Base-by-base conservation (phyloP, 2,797 vertebrate species). In the Sebastes hopkinsi region DNA sequence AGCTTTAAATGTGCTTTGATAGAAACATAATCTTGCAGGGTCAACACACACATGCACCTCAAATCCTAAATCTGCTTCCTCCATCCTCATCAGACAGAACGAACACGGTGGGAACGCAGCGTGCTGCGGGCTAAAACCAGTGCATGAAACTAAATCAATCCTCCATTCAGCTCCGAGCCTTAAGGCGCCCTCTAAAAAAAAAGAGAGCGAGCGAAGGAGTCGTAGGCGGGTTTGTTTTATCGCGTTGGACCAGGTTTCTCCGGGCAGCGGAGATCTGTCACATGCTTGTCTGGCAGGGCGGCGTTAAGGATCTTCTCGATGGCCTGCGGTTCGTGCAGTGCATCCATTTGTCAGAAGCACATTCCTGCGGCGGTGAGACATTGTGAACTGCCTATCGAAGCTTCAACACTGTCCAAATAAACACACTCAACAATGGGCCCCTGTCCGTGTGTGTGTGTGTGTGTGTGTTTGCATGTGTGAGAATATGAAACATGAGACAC, bases 281-380 rank as follows among this genome's bases (percentile, higher is more conserved):
- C 88, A 30, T 27, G 54, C 64, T 70, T 5, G 55, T 72, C 66
- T 70, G 72, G 70, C 32, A 9, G 65, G 74, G 25, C 66, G 55
- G 74, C 3, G 50, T 68, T 78, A 13, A 71, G 80, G 72, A 69
- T 85, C 84, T 60, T 77, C 70, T 81, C 64, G 13, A 50, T 56
- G 69, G 77, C 66, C 77, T 22, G 75, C 20, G 18, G 61, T 85
- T 65, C 10, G 59, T 80, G 81, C 83, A 23, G 78, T 86, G 81
- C 87, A 79, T 90, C 88, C 84, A 86, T 94, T 92, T 92, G 77
- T 93, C 89, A 92, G 79, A 61, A 79, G 88, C 79, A 67, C 85
- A 93, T 89, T 89, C 88, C 82, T 77, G 72, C 58, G 25, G 77
- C 52, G 13, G 80, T 75, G 87, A 90, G 74, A 89, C 80, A 75